A percentile compares a stretch with the other conserved stretches of the same genome.
Evolutionary conservation across 2,797 vertebrate genomes (phyloP).

Genomic region (Liasis olivaceus): DNA sequence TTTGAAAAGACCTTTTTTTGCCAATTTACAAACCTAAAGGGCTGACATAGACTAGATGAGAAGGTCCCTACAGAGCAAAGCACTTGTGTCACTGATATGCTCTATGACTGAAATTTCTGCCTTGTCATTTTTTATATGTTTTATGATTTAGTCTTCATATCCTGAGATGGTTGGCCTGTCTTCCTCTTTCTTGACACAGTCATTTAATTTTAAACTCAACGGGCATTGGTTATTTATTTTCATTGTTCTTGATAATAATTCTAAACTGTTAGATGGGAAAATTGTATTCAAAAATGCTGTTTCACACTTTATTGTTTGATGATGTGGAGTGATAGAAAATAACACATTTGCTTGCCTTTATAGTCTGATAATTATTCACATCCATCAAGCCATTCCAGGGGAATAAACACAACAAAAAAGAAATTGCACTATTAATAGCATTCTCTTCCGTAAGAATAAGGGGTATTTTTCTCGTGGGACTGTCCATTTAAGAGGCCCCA

Average conservation of each 20-base stretch:
- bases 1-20: neutral
- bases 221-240: conserved; percentile 78
- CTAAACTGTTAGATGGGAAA: conserved; percentile 81
- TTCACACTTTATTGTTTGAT: conserved; percentile 84
- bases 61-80: conserved; percentile 3
- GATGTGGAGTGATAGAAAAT: conserved; percentile 81
- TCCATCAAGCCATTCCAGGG: conserved; percentile 78
- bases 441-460: conserved; percentile 51
- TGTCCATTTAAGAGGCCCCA: conserved; percentile 33
- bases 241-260: conserved; percentile 81
- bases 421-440: conserved; percentile 78
- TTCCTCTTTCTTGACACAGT: conserved; percentile 56
- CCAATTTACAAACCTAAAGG: neutral
- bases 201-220: conserved; percentile 70
- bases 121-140: neutral
- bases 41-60: neutral
- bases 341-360: conserved; percentile 81
- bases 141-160: neutral
- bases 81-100: neutral
- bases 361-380: conserved; percentile 81
- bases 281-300: conserved; percentile 81
- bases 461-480: conserved; percentile 24
- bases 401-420: conserved; percentile 78
- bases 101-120: fast-evolving
- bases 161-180: conserved; percentile 18